Percentiles rank a stretch among this genome's conserved stretches.
These are phyloP conservation scores for Globicephala melas DNA, from an alignment of 2,113 vertebrate genomes.

Conservation along the genomic window DNA sequence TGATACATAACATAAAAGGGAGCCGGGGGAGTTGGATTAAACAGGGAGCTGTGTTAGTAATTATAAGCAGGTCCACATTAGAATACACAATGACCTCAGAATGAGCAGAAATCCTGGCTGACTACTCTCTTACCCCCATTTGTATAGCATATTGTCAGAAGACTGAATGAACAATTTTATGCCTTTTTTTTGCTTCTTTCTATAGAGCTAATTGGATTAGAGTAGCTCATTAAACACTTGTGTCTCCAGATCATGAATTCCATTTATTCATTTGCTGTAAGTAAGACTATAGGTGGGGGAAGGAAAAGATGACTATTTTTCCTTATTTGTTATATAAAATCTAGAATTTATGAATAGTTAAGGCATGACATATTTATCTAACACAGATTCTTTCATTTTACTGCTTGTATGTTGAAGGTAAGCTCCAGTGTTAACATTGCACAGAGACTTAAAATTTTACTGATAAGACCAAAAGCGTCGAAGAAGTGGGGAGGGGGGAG, in stretches of 20 bases:
- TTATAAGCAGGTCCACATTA: background rate
- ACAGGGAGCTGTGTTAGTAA: background rate
- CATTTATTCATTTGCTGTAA: background rate
- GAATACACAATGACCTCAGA: background rate
- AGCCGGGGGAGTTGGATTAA: background rate
- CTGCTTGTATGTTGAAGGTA: background rate
- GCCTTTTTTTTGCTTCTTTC: background rate
- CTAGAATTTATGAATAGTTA: background rate
- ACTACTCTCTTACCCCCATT: background rate
- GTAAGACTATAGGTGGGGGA: background rate
- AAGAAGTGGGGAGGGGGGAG: background rate
- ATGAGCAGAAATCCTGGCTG: background rate
- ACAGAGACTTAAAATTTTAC: background rate
- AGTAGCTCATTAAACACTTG: background rate
- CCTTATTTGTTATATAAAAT: background rate
- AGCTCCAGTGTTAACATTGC: background rate
- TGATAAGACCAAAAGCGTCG: background rate
- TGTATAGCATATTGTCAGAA: background rate
- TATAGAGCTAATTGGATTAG: background rate
- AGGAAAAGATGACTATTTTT: background rate
- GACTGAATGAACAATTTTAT: background rate
- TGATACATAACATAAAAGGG: background rate
- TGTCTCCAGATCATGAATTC: conserved; percentile 7
- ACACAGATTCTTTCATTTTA: background rate
- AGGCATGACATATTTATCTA: background rate